A percentile compares a stretch with the other conserved stretches of the same genome.
Evolutionary conservation across 2,113 vertebrate species (phyloP).

Genomic region (Esox niger): DNA sequence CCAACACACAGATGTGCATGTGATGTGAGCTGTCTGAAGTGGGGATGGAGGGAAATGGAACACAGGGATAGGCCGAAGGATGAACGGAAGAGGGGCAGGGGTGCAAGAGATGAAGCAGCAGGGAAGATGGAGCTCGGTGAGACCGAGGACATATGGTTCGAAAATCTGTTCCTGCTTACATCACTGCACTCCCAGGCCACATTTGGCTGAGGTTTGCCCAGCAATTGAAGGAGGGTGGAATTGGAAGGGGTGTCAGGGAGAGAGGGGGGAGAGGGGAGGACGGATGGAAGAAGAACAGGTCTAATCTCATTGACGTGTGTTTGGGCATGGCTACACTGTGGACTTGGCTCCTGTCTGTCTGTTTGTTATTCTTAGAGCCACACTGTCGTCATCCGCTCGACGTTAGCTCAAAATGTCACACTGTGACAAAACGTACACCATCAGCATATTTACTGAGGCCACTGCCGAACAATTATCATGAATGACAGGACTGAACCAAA

Average conservation of each 20-base stretch:
- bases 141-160: conserved; percentile 43
- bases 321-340: conserved; percentile 12
- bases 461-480: background rate
- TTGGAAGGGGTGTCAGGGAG: background rate
- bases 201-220: conserved; percentile 15
- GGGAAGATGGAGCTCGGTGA: conserved; percentile 26
- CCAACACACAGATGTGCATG: too few relatives aligned
- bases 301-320: conserved; percentile 29
- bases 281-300: background rate
- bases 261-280: background rate
- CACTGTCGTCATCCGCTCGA: background rate
- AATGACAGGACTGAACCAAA: background rate
- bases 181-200: conserved; percentile 32
- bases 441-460: conserved; percentile 2
- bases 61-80: background rate
- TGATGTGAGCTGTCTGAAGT: background rate
- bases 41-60: background rate
- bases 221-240: conserved; percentile 17
- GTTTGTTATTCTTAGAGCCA: background rate
- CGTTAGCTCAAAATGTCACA: background rate
- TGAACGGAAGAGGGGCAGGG: background rate
- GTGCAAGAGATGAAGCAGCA: conserved; percentile 12
- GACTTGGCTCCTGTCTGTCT: conserved; percentile 2
- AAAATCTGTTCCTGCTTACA: conserved; percentile 48
- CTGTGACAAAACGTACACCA: background rate